Evolutionary conservation across 2,888 invertebrate species (phyloP).

Genomic region (Drosophila barbarae): DNA sequence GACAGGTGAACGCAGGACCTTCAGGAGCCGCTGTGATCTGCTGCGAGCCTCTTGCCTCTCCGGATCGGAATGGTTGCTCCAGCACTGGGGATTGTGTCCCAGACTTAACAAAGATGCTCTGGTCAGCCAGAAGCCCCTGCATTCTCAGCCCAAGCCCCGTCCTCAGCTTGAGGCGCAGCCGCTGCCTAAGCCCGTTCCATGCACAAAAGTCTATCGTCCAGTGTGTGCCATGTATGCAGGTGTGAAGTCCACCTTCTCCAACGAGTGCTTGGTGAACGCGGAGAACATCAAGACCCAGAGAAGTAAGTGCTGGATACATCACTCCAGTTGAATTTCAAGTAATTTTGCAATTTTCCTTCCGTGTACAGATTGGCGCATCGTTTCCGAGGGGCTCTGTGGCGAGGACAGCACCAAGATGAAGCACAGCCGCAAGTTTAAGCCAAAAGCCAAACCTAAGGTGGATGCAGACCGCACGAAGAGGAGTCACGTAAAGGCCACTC

Average conservation of each 20-base stretch:
- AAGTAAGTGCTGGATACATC: constrained; percentile 44
- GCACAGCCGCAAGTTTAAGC: constrained; percentile 48
- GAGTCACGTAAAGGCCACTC: constrained; percentile 37
- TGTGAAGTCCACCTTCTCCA: constrained; percentile 74
- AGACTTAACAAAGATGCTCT: constrained; percentile 9
- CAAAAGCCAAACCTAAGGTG: constrained; percentile 49
- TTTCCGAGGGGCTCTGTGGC: constrained; percentile 67
- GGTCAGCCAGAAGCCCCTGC: constrained; percentile 22
- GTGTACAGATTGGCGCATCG: constrained; percentile 68
- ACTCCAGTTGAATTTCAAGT: not conserved
- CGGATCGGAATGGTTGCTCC: constrained; percentile 52
- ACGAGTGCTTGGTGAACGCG: constrained; percentile 72
- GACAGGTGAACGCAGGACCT: no score
- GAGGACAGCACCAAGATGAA: constrained; percentile 70
- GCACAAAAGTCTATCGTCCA: constrained; percentile 66
- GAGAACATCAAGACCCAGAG: constrained; percentile 67
- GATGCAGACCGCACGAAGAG: constrained; percentile 55
- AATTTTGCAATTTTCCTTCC: not conserved
- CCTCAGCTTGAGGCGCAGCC: not conserved
- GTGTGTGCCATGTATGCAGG: constrained; percentile 71
- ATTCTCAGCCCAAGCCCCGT: not conserved
- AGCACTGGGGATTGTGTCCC: constrained; percentile 51
- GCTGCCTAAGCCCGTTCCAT: constrained; percentile 55
- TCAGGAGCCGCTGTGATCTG: constrained; percentile 66
- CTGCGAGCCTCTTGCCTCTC: constrained; percentile 53